A percentile compares a stretch with the other conserved stretches of the same genome.
Evolutionary conservation across 2,888 invertebrate species (phyloP).

Genomic region (Chaetoderma sp.): DNA sequence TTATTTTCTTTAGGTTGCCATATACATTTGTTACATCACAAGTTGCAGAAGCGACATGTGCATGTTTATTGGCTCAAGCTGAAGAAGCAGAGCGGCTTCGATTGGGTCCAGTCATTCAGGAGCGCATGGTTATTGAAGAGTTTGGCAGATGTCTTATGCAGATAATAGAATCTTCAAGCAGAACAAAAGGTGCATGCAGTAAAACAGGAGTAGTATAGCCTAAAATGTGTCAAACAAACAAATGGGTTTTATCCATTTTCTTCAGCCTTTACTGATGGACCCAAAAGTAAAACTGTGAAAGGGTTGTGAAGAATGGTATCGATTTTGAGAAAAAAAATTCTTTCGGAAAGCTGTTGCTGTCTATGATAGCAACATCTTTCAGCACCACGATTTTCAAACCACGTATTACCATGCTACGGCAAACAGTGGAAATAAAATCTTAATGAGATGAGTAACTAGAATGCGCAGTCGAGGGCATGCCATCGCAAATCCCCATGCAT

Average conservation of each 20-base stretch:
- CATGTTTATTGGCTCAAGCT: conserved; percentile 94
- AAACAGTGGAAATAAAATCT: too few relatives aligned
- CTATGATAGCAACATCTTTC: too few relatives aligned
- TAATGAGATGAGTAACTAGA: too few relatives aligned
- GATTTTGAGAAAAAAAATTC: neutral
- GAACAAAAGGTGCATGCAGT: conserved; percentile 58
- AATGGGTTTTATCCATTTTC: neutral
- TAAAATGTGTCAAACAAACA: neutral
- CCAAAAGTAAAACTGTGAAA: too few relatives aligned
- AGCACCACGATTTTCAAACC: too few relatives aligned
- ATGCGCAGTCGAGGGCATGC: too few relatives aligned
- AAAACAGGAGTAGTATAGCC: neutral
- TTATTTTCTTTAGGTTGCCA: conserved; percentile 77
- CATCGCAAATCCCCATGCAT: too few relatives aligned
- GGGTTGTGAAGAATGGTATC: too few relatives aligned
- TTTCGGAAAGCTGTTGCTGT: neutral
- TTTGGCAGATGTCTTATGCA: conserved; percentile 94
- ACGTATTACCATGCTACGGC: too few relatives aligned
- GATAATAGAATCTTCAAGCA: conserved; percentile 83
- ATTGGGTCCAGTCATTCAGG: conserved; percentile 76
- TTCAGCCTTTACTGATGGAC: too few relatives aligned
- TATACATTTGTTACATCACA: conserved; percentile 93
- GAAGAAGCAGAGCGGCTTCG: conserved; percentile 81
- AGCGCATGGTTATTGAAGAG: conserved; percentile 88
- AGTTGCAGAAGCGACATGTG: conserved; percentile 95